Percentiles rank a stretch among this genome's conserved stretches.
These are phyloP conservation scores for Atta texana DNA, from an alignment of 1,140 invertebrate species.

Conservation along the genomic window DNA sequence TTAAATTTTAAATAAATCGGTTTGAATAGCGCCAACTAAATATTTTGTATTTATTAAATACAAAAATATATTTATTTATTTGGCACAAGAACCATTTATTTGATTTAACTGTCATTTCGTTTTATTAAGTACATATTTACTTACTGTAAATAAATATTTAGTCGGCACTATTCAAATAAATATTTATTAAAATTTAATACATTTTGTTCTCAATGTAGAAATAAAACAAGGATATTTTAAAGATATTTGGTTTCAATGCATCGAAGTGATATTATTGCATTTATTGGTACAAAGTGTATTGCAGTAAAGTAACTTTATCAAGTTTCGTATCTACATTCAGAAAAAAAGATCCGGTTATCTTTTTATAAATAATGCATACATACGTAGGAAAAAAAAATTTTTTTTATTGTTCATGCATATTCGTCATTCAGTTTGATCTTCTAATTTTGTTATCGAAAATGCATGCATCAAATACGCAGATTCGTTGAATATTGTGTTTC, in stretches of 20 bases:
- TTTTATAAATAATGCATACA: not conserved
- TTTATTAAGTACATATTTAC: too few species aligned
- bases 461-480: not conserved
- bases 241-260: not conserved
- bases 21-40: too few species aligned
- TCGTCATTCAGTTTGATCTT: not conserved
- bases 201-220: too few species aligned
- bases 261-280: not conserved
- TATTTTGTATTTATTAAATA: too few species aligned
- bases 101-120: too few species aligned
- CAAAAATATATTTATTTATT: too few species aligned
- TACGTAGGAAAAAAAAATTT: not conserved
- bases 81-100: too few species aligned
- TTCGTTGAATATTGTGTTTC: slow-evolving; percentile 31
- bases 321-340: not conserved
- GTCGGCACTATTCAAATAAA: too few species aligned
- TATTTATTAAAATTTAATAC: too few species aligned
- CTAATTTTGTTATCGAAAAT: not conserved
- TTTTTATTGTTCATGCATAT: not conserved
- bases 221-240: not conserved
- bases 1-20: too few species aligned
- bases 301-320: not conserved
- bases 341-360: not conserved
- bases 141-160: too few species aligned
- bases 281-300: not conserved